These are phyloP conservation scores for Cecidostiba fungosa DNA, from an alignment of 2,888 invertebrate species.

Conservation along the genomic window DNA sequence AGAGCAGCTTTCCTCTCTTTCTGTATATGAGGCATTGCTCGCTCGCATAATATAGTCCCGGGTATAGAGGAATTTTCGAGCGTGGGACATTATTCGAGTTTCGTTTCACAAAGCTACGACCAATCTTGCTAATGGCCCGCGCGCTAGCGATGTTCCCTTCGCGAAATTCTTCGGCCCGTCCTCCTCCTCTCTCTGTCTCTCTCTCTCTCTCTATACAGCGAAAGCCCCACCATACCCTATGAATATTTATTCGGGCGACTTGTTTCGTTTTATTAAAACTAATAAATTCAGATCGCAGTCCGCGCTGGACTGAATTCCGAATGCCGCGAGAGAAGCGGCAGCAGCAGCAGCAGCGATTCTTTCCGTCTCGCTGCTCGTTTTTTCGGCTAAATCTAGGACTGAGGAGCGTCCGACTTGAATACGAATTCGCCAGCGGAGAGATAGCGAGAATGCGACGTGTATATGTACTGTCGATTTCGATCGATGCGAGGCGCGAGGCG, in stretches of 20 bases:
- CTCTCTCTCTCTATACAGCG: slow-evolving; percentile 54
- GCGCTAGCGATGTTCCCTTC: slow-evolving; percentile 70
- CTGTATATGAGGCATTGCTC: slow-evolving; percentile 36
- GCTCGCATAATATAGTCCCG: neutral
- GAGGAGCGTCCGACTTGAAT: slow-evolving; percentile 32
- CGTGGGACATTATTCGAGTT: slow-evolving; percentile 64
- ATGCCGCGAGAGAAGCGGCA: neutral
- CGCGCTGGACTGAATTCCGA: slow-evolving; percentile 35
- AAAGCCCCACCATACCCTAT: slow-evolving; percentile 67
- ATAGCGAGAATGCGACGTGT: neutral
- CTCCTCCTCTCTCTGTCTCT: neutral
- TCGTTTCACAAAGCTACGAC: slow-evolving; percentile 68
- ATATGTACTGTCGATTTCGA: slow-evolving; percentile 50
- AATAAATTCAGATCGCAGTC: slow-evolving; percentile 70
- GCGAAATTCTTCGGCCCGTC: slow-evolving; percentile 63
- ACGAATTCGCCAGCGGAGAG: slow-evolving; percentile 13
- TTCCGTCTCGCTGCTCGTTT: neutral
- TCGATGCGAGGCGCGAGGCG: slow-evolving; percentile 28
- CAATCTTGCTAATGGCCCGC: slow-evolving; percentile 77
- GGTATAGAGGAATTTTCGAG: slow-evolving; percentile 54
- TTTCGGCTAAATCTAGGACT: slow-evolving; percentile 26
- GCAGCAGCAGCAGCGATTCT: neutral
- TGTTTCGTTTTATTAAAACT: slow-evolving; percentile 77
- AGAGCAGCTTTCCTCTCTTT: slow-evolving; percentile 8
- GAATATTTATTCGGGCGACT: slow-evolving; percentile 75